Conservation (phyloP, 2,888 invertebrate genomes). For the Tanytarsus gracilentus region DNA sequence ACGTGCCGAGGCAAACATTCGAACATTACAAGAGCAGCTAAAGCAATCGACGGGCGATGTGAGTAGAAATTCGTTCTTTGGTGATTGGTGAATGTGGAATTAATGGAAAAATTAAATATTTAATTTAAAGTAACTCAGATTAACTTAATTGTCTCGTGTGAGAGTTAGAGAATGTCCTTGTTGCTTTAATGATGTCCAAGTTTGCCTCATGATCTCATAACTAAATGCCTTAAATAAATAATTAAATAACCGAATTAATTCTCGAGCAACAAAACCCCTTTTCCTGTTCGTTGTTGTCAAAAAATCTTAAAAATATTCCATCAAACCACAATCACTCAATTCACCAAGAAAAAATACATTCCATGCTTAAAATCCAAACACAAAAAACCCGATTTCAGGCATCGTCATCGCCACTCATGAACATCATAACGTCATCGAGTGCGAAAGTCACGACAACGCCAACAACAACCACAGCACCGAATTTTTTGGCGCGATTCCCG, state of each 20-base stretch:
- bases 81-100: slow-evolving; percentile 5
- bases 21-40: slow-evolving; percentile 41
- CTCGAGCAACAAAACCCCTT: too few relatives aligned
- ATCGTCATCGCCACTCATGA: slow-evolving; percentile 5
- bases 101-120: neutral
- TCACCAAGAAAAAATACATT: neutral
- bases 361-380: neutral
- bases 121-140: neutral
- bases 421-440: slow-evolving; percentile 33
- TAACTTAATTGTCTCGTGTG: too few relatives aligned
- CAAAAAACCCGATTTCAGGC: neutral
- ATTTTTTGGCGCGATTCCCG: slow-evolving; percentile 43
- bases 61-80: slow-evolving; percentile 31
- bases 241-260: too few relatives aligned
- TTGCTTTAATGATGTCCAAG: too few relatives aligned
- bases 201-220: too few relatives aligned
- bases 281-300: too few relatives aligned
- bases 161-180: neutral
- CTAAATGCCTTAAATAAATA: too few relatives aligned
- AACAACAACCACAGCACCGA: slow-evolving; percentile 36
- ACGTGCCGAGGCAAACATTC: slow-evolving; percentile 41
- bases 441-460: slow-evolving; percentile 22
- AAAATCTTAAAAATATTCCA: too few relatives aligned
- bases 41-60: slow-evolving; percentile 44
- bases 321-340: neutral